Evolutionary conservation across 2,888 invertebrate species (phyloP).

Genomic region (Pheosia tremula): DNA sequence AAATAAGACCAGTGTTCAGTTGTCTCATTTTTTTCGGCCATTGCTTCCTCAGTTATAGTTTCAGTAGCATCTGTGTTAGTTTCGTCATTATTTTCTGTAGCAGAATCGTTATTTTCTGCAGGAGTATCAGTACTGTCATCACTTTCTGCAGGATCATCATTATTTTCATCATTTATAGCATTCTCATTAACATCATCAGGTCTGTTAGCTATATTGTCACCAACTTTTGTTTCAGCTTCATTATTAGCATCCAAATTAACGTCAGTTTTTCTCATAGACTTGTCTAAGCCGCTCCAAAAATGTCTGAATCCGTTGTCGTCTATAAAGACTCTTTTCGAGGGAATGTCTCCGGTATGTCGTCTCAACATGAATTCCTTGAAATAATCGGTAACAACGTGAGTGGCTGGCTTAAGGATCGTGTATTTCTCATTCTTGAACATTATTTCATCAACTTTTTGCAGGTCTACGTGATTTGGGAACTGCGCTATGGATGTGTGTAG

Average conservation of each 20-base stretch:
- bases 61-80: background rate
- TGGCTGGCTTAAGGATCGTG: conserved; percentile 56
- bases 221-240: background rate
- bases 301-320: conserved; percentile 67
- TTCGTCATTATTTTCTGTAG: background rate
- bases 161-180: background rate
- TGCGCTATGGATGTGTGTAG: conserved; percentile 25
- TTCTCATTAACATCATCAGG: background rate
- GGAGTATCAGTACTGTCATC: background rate
- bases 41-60: background rate
- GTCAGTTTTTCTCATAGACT: conserved; percentile 45
- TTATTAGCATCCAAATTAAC: conserved; percentile 7
- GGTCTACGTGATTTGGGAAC: conserved; percentile 57
- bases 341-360: conserved; percentile 21
- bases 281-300: conserved; percentile 52
- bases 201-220: background rate
- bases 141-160: background rate
- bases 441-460: conserved; percentile 59
- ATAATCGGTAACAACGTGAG: conserved; percentile 58
- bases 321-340: conserved; percentile 46
- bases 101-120: background rate
- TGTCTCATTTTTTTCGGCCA: conserved; percentile 7
- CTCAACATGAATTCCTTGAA: conserved; percentile 57
- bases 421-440: conserved; percentile 55
- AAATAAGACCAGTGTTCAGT: conserved; percentile 1